Conservation (phyloP, 2,113 vertebrate genomes). For the Trichechus manatus region DNA sequence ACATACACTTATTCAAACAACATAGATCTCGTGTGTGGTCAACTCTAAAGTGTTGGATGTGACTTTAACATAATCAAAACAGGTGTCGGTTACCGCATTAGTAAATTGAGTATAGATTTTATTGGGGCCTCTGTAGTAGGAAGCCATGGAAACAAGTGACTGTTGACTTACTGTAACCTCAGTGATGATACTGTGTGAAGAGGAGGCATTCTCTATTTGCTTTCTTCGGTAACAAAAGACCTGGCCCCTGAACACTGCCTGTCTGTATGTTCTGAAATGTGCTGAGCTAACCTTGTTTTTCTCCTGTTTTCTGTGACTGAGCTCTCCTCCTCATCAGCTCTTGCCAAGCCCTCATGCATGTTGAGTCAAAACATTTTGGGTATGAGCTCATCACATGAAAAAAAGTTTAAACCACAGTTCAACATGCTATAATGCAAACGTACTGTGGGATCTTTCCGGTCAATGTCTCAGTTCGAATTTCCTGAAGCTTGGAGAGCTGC, state of each 20-base stretch:
- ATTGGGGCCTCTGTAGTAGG: neutral
- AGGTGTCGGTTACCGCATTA: neutral
- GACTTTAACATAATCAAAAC: neutral
- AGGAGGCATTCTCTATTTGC: neutral
- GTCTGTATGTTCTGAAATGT: neutral
- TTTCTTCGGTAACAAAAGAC: neutral
- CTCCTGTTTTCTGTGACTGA: slow-evolving; percentile 11
- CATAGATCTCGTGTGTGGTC: neutral
- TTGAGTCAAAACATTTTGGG: slow-evolving; percentile 62
- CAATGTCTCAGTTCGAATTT: slow-evolving; percentile 23
- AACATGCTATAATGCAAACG: neutral
- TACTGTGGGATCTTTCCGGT: slow-evolving; percentile 48
- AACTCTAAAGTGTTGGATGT: slow-evolving; percentile 10
- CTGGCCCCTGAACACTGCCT: neutral
- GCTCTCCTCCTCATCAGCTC: neutral
- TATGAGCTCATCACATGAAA: slow-evolving; percentile 42
- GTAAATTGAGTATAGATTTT: neutral
- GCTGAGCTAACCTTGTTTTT: slow-evolving; percentile 38
- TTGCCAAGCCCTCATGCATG: slow-evolving; percentile 54
- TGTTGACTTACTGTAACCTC: neutral
- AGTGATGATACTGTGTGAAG: neutral
- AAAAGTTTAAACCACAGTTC: slow-evolving; percentile 51
- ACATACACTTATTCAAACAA: slow-evolving; percentile 30
- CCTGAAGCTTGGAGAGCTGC: slow-evolving; percentile 59
- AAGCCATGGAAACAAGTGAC: neutral